Evolutionary conservation across 2,888 invertebrate species (phyloP).

Genomic region (Stenodera caucasica): DNA sequence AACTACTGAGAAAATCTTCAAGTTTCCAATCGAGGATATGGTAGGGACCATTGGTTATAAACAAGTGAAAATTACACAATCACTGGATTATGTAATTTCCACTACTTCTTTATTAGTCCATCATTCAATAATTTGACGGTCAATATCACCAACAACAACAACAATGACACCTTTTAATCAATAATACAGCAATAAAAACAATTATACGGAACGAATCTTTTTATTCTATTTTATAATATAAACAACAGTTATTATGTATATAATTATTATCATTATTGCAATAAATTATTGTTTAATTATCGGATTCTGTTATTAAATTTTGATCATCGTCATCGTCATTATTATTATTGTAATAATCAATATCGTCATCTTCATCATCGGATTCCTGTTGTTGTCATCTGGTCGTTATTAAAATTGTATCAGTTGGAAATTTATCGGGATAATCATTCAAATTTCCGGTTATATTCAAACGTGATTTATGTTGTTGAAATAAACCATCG

Average conservation of each 20-base stretch:
- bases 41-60: slow-evolving; percentile 6
- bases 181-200: too few species aligned
- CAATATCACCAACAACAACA: not conserved
- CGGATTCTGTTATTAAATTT: slow-evolving; percentile 5
- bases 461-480: slow-evolving; percentile 18
- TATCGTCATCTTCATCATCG: slow-evolving; percentile 43
- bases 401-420: slow-evolving; percentile 61
- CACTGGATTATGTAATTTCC: not conserved
- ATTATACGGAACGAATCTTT: not conserved
- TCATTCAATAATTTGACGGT: not conserved
- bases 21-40: not conserved
- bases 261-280: not conserved
- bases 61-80: slow-evolving; percentile 15
- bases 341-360: slow-evolving; percentile 4
- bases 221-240: not conserved
- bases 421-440: slow-evolving; percentile 55
- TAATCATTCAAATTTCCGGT: slow-evolving; percentile 46
- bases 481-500: slow-evolving; percentile 39
- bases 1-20: not conserved
- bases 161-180: too few species aligned
- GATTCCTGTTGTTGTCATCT: slow-evolving; percentile 57
- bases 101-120: not conserved
- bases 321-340: slow-evolving; percentile 1
- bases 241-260: too few species aligned
- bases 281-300: not conserved